phyloP scores from a whole-genome alignment of 1,140 invertebrate species.

The Trialeurodes vaporariorum region DNA sequence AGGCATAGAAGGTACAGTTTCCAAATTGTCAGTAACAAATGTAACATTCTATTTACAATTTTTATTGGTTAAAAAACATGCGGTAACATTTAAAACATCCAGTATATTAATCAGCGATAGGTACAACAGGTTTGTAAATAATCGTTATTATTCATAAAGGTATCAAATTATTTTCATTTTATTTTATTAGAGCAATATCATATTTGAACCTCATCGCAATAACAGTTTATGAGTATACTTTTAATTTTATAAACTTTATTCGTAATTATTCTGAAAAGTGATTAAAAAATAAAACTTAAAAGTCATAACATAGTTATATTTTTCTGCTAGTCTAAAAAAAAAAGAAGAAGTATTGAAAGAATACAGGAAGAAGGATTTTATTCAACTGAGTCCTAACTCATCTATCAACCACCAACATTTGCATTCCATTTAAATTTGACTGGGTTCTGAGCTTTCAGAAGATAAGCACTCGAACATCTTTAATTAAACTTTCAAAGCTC shows the following conservation, averaged over 20 bases:
- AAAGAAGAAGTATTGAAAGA: background rate
- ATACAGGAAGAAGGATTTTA: too few relatives aligned
- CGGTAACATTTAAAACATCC: background rate
- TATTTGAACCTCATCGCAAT: too few relatives aligned
- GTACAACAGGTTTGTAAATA: background rate
- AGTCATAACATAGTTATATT: slow-evolving; percentile 1
- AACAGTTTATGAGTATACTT: too few relatives aligned
- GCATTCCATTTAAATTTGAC: too few relatives aligned
- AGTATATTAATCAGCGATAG: background rate
- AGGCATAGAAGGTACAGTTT: background rate
- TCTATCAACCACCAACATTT: too few relatives aligned
- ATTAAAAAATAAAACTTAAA: background rate
- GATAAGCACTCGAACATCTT: too few relatives aligned
- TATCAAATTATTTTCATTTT: background rate
- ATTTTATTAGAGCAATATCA: background rate
- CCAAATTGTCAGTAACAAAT: background rate
- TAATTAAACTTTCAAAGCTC: too few relatives aligned
- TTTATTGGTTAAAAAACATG: background rate
- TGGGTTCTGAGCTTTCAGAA: too few relatives aligned
- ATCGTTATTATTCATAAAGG: background rate
- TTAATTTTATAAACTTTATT: background rate
- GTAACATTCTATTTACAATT: background rate
- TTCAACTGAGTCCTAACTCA: too few relatives aligned
- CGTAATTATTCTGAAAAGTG: background rate
- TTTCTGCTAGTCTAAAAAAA: background rate